phyloP scores from a whole-genome alignment of 2,888 invertebrate species.

The Microlaimidae sp. region DNA sequence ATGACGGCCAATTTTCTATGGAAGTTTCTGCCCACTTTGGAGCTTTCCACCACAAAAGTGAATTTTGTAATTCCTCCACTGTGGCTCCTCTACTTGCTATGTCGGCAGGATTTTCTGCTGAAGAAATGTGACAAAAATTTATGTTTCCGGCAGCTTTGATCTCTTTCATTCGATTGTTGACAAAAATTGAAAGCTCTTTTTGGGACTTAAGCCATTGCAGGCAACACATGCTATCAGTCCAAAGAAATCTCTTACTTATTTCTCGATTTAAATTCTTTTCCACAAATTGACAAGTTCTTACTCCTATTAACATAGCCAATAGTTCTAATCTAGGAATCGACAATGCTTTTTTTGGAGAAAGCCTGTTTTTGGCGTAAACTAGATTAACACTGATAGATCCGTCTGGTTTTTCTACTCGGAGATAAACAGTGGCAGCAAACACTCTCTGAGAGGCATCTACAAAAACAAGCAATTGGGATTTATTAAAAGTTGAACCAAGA shows the following conservation, averaged over 20 bases:
- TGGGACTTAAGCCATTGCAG: constrained; percentile 19
- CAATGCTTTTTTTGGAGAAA: constrained; percentile 11
- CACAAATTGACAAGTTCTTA: background rate
- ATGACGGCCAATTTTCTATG: constrained; percentile 2
- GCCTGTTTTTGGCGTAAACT: background rate
- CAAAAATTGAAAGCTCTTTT: constrained; percentile 15
- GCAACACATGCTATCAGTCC: constrained; percentile 18
- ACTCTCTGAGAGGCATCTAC: background rate
- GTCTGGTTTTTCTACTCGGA: no score
- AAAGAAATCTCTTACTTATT: constrained; percentile 9
- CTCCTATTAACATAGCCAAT: constrained; percentile 12
- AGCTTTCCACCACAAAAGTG: constrained; percentile 22
- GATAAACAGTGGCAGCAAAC: background rate
- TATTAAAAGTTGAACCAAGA: background rate
- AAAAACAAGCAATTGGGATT: background rate
- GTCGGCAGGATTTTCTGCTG: constrained; percentile 27
- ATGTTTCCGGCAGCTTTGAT: constrained; percentile 17
- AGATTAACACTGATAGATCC: no score
- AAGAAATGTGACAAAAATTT: no score
- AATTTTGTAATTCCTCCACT: constrained; percentile 11
- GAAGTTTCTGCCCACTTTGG: constrained; percentile 18
- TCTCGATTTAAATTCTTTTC: background rate
- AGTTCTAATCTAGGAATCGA: constrained; percentile 16
- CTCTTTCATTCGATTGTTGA: constrained; percentile 21
- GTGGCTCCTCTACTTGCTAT: constrained; percentile 20